Conservation (phyloP, 2,113 vertebrate species). For the Penelope pileata region DNA sequence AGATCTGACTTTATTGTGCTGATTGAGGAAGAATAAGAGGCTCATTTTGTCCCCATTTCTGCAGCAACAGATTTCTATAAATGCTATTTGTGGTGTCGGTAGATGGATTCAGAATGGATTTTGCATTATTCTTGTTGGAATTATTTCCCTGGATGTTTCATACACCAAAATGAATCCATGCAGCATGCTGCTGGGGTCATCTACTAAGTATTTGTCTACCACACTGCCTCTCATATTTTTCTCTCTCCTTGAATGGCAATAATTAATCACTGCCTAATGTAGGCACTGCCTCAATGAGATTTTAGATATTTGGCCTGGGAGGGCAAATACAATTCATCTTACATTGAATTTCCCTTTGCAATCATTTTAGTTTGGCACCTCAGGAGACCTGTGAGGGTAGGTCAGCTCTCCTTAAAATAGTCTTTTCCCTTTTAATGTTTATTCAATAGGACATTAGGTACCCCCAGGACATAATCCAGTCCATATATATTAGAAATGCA, state of each 20-base stretch:
- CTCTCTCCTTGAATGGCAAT: background rate
- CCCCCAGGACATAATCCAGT: background rate
- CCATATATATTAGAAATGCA: background rate
- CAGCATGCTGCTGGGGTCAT: background rate
- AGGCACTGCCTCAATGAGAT: background rate
- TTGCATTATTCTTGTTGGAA: constrained; percentile 29
- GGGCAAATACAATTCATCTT: background rate
- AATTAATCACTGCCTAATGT: background rate
- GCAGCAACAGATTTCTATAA: constrained; percentile 10
- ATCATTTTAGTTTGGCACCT: background rate
- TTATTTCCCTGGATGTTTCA: background rate
- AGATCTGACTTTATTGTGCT: constrained; percentile 4
- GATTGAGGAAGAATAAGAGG: constrained; percentile 2
- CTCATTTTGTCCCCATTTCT: constrained; percentile 5
- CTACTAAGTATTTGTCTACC: background rate
- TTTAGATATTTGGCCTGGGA: background rate
- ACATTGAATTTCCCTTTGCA: background rate
- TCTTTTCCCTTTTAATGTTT: background rate
- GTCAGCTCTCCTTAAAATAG: background rate
- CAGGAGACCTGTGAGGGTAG: background rate
- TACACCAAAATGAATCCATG: background rate
- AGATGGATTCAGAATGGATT: background rate
- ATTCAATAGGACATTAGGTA: background rate
- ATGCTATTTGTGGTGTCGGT: background rate
- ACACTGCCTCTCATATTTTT: background rate